Evolutionary conservation across 2,888 invertebrate species (phyloP).

Genomic region (Oegoconia quadripuncta): DNA sequence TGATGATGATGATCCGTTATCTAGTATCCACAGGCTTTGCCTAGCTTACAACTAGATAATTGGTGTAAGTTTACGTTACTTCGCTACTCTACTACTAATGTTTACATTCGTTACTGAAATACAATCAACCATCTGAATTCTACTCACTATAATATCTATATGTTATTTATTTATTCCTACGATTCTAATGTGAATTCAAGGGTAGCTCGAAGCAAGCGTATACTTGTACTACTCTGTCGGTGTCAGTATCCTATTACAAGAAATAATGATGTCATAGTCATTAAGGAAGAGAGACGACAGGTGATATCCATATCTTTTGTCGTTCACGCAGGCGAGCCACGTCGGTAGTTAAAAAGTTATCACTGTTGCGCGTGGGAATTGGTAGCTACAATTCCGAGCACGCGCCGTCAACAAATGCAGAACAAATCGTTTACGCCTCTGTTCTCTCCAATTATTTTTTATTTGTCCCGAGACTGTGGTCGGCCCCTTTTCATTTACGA

Average conservation of each 20-base stretch:
- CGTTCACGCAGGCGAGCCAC: constrained; percentile 8
- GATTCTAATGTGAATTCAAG: too few species aligned
- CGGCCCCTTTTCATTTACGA: constrained; percentile 36
- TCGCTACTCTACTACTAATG: too few species aligned
- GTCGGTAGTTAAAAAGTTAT: constrained; percentile 27
- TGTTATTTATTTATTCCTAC: too few species aligned
- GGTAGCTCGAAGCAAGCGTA: too few species aligned
- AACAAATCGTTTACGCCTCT: constrained; percentile 18
- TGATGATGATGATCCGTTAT: too few species aligned
- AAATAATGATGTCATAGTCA: constrained; percentile 1
- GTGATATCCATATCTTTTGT: constrained; percentile 2
- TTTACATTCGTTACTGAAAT: too few species aligned
- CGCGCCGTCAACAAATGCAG: constrained; percentile 11
- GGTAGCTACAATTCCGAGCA: constrained; percentile 19
- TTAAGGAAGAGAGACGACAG: constrained; percentile 1
- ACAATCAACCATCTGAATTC: too few species aligned
- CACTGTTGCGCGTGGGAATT: constrained; percentile 18
- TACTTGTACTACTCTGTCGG: too few species aligned
- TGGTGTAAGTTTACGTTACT: too few species aligned
- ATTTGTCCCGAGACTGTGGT: constrained; percentile 44
- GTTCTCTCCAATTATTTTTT: constrained; percentile 39
- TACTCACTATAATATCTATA: too few species aligned
- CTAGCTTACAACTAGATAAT: too few species aligned
- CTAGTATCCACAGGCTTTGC: too few species aligned
- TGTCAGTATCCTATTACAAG: constrained; percentile 1